phyloP scores from a whole-genome alignment of 2,797 vertebrate species.

The Coreius guichenoti region DNA sequence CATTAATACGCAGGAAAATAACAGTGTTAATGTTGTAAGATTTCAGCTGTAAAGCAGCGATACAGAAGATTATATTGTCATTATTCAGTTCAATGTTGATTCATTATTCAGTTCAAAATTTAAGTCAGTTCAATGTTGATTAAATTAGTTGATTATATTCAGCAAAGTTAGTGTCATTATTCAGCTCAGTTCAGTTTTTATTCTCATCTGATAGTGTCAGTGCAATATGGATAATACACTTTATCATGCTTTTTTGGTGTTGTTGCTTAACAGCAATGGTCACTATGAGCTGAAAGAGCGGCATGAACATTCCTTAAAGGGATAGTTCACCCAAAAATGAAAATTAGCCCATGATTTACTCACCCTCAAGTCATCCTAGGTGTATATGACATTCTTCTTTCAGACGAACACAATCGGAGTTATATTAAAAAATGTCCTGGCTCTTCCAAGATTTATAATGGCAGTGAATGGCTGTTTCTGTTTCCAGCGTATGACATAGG shows the following conservation, averaged over 20 bases:
- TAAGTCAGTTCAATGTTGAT: too few relatives aligned
- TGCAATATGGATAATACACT: not conserved
- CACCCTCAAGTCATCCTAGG: too few relatives aligned
- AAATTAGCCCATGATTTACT: too few relatives aligned
- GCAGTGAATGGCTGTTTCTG: too few relatives aligned
- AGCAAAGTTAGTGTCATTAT: not conserved
- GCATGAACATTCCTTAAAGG: not conserved
- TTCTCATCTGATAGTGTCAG: not conserved
- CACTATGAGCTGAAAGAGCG: not conserved
- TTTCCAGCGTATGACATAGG: too few relatives aligned
- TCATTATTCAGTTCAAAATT: not conserved
- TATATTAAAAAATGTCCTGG: too few relatives aligned
- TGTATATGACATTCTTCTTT: too few relatives aligned
- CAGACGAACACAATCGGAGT: too few relatives aligned
- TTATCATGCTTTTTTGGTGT: not conserved
- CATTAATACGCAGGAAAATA: not conserved
- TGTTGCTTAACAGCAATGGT: too few relatives aligned
- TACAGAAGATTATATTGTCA: not conserved
- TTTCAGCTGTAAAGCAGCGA: not conserved
- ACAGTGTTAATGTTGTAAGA: not conserved
- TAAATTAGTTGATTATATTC: too few relatives aligned
- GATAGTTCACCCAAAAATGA: too few relatives aligned
- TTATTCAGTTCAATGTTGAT: not conserved
- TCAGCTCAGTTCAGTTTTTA: not conserved
- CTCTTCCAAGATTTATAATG: too few relatives aligned